Evolutionary conservation across 2,797 vertebrate species (phyloP), one percentile per base, ranked within the genome.

Genomic region (Sandelia bainsii): DNA sequence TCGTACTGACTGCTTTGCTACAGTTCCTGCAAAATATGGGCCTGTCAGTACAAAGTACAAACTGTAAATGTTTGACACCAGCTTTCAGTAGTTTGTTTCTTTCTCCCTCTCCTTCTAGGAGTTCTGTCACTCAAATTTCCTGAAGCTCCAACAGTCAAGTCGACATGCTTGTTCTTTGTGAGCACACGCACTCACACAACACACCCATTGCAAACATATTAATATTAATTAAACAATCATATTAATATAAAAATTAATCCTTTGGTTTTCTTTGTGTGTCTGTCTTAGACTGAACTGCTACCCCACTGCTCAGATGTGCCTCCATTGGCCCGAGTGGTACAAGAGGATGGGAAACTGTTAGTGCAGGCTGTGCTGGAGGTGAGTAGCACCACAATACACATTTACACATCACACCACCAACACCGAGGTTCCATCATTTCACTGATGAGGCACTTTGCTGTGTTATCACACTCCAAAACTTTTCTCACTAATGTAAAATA

Each of bases 91-190:
- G 59, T 75, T 49, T 78, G 44, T 62, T 69, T 74, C 52, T 64
- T 20, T 71, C 48, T 63, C 32, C 50, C 62, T 65, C 71, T 72
- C 57, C 34, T 52, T 88, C 17, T 90, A 99, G 98, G 96, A 86
- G 93, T 99, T 84, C 93, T 99, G 89, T 99, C 98, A 0, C 95
- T 99, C 79, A 99, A 99, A 93, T 99, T 99, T 84, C 98, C 98
- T 0, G 98, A 99, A 90, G 95, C 96, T 67, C 97, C 97, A n/a
- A 99, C 98, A 1, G 97, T 99, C 83, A 99, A 98, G 95, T 96
- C 98, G 54, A 97, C 97, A 44, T 99, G 98, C 89, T 93, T 95
- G 75, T 99, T 97, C 90, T 99, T 99, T 96, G 98, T 99, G 92
- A 99, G 98, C 54, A 0, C n/a, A 11, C 49, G 5, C 54, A 10